These are phyloP conservation scores for Doris montereyensis DNA, from an alignment of 2,888 invertebrate species.

Conservation along the genomic window DNA sequence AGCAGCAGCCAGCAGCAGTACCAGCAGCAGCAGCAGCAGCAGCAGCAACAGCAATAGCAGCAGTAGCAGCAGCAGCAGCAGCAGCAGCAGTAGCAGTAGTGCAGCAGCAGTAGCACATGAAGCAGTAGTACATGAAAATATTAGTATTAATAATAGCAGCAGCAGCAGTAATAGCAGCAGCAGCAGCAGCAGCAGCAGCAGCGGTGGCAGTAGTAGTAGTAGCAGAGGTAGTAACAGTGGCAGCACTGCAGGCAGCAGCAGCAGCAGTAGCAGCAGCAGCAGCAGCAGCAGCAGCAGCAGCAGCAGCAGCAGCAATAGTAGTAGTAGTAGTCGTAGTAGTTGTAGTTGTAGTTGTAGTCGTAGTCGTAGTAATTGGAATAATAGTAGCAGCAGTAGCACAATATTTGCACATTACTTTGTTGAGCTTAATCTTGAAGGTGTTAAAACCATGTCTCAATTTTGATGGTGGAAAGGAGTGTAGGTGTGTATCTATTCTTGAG, in stretches of 20 bases:
- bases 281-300: conserved; percentile 15
- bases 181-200: background rate
- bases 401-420: too few relatives aligned
- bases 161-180: background rate
- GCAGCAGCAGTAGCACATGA: conserved; percentile 12
- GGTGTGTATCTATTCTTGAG: too few relatives aligned
- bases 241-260: conserved; percentile 5
- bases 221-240: conserved; percentile 2
- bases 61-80: background rate
- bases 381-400: conserved; percentile 22
- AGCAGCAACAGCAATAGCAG: background rate
- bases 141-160: background rate
- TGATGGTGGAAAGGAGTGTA: too few relatives aligned
- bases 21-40: background rate
- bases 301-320: conserved; percentile 18
- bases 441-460: too few relatives aligned
- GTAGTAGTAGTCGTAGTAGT: too few relatives aligned
- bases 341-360: too few relatives aligned
- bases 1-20: background rate
- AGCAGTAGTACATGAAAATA: conserved; percentile 1
- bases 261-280: conserved; percentile 18
- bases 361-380: too few relatives aligned
- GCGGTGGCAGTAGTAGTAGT: background rate
- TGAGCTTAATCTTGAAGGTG: too few relatives aligned
- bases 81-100: conserved; percentile 15